Evolutionary conservation across 2,113 vertebrate species (phyloP).

Genomic region (Meles meles): DNA sequence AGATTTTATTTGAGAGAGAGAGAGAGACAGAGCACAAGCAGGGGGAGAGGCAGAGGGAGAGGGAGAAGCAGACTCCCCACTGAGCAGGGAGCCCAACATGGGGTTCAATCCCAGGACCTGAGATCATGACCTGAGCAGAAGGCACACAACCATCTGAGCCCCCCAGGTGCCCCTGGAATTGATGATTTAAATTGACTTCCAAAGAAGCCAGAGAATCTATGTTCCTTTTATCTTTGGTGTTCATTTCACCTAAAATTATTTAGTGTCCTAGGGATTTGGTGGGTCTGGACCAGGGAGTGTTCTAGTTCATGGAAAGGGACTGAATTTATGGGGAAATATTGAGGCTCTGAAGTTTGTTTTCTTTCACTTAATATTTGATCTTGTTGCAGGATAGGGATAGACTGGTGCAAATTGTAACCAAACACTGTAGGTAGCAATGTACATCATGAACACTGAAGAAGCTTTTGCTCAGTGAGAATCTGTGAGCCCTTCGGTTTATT

Average conservation of each 20-base stretch:
- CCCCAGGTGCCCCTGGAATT: background rate
- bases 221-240: background rate
- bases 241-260: constrained; percentile 30
- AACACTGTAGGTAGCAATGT: background rate
- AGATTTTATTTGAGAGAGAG: background rate
- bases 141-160: background rate
- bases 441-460: background rate
- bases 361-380: background rate
- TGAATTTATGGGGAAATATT: background rate
- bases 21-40: background rate
- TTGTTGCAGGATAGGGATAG: background rate
- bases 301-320: background rate
- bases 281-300: background rate
- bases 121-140: background rate
- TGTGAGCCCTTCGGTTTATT: background rate
- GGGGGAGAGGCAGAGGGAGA: no score
- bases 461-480: background rate
- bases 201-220: background rate
- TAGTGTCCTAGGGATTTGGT: background rate
- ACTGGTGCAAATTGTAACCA: background rate
- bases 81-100: background rate
- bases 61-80: background rate
- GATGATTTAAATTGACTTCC: background rate
- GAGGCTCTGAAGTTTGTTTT: background rate
- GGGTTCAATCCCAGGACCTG: background rate